Conservation (phyloP, 2,113 vertebrate species). For the Circaetus gallicus region DNA sequence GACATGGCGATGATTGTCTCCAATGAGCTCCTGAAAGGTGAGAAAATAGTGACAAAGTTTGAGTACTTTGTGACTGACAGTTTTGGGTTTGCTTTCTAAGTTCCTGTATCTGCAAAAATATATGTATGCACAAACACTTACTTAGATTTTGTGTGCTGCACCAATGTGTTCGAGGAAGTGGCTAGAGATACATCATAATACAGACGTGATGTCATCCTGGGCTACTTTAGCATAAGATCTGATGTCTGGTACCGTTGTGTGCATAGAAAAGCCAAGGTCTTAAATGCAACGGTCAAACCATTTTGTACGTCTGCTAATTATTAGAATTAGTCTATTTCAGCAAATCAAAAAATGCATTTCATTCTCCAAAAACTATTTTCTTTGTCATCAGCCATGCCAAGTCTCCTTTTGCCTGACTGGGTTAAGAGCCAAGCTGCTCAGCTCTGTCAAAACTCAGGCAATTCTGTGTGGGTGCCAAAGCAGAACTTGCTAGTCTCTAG, state of each 20-base stretch:
- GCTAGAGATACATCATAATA: not conserved
- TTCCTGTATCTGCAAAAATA: not conserved
- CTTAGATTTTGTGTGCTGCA: not conserved
- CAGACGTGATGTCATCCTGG: not conserved
- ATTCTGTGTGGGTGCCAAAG: constrained; percentile 41
- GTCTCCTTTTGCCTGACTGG: constrained; percentile 42
- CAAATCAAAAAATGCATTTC: not conserved
- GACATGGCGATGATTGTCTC: not conserved
- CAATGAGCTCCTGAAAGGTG: not conserved
- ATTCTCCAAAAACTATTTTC: not conserved
- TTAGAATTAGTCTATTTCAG: not conserved
- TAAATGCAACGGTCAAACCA: not conserved
- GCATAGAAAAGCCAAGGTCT: not conserved
- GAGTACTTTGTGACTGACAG: not conserved
- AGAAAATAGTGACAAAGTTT: not conserved
- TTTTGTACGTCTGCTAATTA: not conserved
- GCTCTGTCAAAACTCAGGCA: constrained; percentile 56
- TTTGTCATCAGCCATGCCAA: constrained; percentile 43
- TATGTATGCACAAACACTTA: not conserved
- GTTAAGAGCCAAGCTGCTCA: constrained; percentile 59
- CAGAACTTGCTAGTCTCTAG: constrained; percentile 57
- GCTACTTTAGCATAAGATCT: not conserved
- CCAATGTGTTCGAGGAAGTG: not conserved
- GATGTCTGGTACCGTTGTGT: not conserved
- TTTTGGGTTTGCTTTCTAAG: not conserved